Percentiles rank a stretch among this genome's conserved stretches.
Evolutionary conservation across 2,888 invertebrate species (phyloP).

Genomic region (Synanthedon tipuliformis): DNA sequence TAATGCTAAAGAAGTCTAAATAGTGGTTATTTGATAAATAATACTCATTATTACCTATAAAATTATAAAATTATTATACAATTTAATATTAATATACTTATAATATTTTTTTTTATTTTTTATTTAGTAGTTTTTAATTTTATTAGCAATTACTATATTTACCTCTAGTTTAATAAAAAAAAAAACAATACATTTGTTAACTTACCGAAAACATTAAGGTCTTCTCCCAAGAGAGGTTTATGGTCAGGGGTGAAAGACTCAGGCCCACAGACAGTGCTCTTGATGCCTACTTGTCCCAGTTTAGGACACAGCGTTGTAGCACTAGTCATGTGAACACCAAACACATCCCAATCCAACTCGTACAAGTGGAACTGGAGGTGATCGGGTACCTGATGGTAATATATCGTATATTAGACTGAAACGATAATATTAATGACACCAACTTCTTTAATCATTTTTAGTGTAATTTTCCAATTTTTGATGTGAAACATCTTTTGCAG

Average conservation of each 20-base stretch:
- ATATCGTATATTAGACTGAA: no score
- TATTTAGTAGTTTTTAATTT: no score
- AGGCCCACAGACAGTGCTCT: constrained; percentile 89
- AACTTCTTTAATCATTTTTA: no score
- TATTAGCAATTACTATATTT: background rate
- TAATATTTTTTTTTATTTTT: no score
- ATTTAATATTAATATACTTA: no score
- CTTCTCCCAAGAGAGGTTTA: constrained; percentile 85
- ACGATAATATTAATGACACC: no score
- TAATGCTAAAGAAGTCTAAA: no score
- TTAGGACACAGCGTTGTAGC: constrained; percentile 81
- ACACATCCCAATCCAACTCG: constrained; percentile 89
- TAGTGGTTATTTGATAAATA: no score
- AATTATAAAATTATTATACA: no score
- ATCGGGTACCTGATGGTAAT: constrained; percentile 68
- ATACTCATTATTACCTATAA: no score
- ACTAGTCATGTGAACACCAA: constrained; percentile 79
- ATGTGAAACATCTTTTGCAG: no score
- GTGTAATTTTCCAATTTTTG: no score
- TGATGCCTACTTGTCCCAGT: constrained; percentile 80
- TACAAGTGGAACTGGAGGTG: constrained; percentile 87
- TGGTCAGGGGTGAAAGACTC: constrained; percentile 95
- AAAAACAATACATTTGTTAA: constrained; percentile 1
- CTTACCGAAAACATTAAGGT: constrained; percentile 72
- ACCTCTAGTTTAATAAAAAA: background rate